Base-by-base conservation (phyloP, 2,888 invertebrate genomes). In the Heteromurus nitidus region DNA sequence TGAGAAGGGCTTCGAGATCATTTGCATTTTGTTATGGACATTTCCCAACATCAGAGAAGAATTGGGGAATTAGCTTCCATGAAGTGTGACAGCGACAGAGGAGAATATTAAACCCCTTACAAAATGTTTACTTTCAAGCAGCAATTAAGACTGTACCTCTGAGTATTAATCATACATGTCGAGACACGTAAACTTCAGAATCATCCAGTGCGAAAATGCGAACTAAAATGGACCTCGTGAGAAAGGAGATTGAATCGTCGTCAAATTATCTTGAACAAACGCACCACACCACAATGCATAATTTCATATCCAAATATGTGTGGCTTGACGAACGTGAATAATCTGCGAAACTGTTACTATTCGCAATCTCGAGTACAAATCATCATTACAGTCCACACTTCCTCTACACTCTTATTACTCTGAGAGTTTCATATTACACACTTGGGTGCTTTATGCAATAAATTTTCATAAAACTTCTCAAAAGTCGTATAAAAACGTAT, bases 11-110 rank as follows among this genome's bases (percentile, higher is more conserved):
- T 31, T 60, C 47, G 47, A 68, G 30, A 30, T 67, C 67, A 76
- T 76, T 76, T 76, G 60, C 76, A 76, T 76, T 67, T 50, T 67
- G 53, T 76, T 76, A 76, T 76, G 76, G 76, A 60, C 30, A 18
- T 7, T 60, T 20, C 3, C 3, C 60, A 30, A n/a, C 3, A 60
- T 30, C 16, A 60, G 3, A 7, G n/a, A 30, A 60, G 31, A 60
- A n/a, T n/a, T n/a, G n/a, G n/a, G n/a, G n/a, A 60, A 60, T 60
- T 60, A 60, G 60, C 28, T 30, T 30, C 30, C 3, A 30, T n/a
- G 22, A 60, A 30, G 30, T 60, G 60, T 60, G 60, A 60, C 60
- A n/a, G n/a, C n/a, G n/a, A n/a, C n/a, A n/a, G n/a, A 60, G 60
- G 30, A 31, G 3, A n/a, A 26, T 30, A 60, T 60, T 60, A 60